Evolutionary conservation across 1,140 invertebrate species (phyloP).

Genomic region (Ceratitis capitata): DNA sequence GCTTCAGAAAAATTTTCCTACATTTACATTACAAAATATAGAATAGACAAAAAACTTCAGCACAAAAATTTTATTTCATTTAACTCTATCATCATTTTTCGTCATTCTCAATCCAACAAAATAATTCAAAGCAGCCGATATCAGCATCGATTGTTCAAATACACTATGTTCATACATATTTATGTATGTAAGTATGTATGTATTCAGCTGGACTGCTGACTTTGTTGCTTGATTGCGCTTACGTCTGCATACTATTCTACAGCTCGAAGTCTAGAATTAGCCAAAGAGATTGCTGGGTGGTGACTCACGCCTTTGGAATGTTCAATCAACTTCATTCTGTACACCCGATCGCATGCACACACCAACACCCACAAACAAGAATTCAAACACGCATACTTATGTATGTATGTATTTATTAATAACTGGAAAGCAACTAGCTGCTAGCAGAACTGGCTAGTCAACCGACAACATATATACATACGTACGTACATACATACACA

Average conservation of each 20-base stretch:
- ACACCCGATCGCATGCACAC: not conserved
- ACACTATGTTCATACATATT: too few species aligned
- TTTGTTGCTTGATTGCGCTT: not conserved
- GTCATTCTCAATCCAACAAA: not conserved
- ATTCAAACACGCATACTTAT: not conserved
- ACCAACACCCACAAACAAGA: not conserved
- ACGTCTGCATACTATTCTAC: not conserved
- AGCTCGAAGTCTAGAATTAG: not conserved
- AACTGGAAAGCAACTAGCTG: not conserved
- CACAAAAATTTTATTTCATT: not conserved
- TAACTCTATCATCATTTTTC: not conserved
- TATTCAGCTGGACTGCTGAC: not conserved
- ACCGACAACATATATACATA: too few species aligned
- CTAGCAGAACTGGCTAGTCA: conserved; percentile 19
- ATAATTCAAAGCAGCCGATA: not conserved
- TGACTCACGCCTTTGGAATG: conserved; percentile 39
- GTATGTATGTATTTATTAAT: not conserved
- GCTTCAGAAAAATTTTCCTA: too few species aligned
- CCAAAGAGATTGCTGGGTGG: not conserved
- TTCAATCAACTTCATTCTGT: conserved; percentile 10
- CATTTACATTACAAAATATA: too few species aligned
- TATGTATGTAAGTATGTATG: too few species aligned
- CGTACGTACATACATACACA: too few species aligned
- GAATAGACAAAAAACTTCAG: not conserved
- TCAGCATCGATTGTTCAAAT: too few species aligned